Percentiles rank a stretch among this genome's conserved stretches.
These are phyloP conservation scores for Selene dorsalis DNA, from an alignment of 2,797 vertebrate species.

Conservation along the genomic window DNA sequence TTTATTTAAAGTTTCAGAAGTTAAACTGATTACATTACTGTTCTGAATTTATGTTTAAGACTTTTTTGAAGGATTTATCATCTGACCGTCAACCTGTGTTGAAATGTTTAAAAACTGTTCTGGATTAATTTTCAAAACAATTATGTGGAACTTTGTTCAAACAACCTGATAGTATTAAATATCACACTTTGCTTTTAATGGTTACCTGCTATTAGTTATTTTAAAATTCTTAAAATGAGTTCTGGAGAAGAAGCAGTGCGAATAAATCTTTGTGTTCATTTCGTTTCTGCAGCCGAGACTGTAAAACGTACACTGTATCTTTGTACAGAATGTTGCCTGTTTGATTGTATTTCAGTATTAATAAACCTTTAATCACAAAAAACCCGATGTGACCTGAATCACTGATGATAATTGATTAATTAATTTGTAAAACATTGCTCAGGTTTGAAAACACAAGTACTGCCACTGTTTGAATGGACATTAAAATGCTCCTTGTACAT, in stretches of 20 bases:
- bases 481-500: too few species aligned
- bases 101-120: neutral
- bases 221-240: slow-evolving; percentile 14
- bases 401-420: too few species aligned
- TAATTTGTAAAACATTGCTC: too few species aligned
- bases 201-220: neutral
- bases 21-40: too few species aligned
- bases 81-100: neutral
- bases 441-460: too few species aligned
- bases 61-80: too few species aligned
- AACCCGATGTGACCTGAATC: neutral
- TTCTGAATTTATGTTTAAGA: too few species aligned
- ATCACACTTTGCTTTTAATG: neutral
- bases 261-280: neutral
- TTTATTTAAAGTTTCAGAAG: neutral
- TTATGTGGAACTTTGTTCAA: too few species aligned
- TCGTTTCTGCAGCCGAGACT: slow-evolving; percentile 8
- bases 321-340: slow-evolving; percentile 22
- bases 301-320: slow-evolving; percentile 16
- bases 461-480: too few species aligned
- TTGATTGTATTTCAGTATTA: slow-evolving; percentile 44
- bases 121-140: neutral
- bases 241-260: neutral
- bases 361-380: slow-evolving; percentile 35
- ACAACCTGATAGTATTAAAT: neutral